Conservation (phyloP, 2,113 vertebrate species). For the Tychaedon coryphoeus region DNA sequence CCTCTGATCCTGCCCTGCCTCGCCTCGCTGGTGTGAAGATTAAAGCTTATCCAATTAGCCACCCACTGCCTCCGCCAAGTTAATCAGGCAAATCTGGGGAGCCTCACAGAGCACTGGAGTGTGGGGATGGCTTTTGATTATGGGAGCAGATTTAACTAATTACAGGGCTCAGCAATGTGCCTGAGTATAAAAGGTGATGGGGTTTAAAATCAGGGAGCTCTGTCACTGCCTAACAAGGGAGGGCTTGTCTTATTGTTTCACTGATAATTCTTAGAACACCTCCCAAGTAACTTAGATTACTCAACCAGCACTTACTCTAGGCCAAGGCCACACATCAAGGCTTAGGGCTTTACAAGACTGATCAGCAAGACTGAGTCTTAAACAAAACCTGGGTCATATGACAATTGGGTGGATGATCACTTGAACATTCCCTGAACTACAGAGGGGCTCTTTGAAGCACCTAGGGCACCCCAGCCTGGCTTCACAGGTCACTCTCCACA, state of each 20-base stretch:
- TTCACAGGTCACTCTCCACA: neutral
- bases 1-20: conserved; percentile 57
- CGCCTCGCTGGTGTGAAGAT: conserved; percentile 83
- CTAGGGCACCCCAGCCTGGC: neutral
- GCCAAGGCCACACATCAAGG: conserved; percentile 81
- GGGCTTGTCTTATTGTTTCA: conserved; percentile 78
- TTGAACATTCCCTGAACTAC: neutral
- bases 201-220: conserved; percentile 70
- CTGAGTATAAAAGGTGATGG: conserved; percentile 72
- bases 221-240: conserved; percentile 69
- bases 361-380: conserved; percentile 55
- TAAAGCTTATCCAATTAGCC: conserved; percentile 93
- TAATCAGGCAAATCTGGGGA: conserved; percentile 81
- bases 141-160: conserved; percentile 85
- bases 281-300: conserved; percentile 78
- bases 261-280: conserved; percentile 67
- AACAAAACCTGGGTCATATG: conserved; percentile 72
- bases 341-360: conserved; percentile 33
- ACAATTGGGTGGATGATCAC: conserved; percentile 34
- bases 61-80: conserved; percentile 72
- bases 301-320: conserved; percentile 78
- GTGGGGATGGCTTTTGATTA: conserved; percentile 65
- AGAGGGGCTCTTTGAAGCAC: neutral
- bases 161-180: conserved; percentile 73
- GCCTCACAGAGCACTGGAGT: conserved; percentile 72